Evolutionary conservation across 2,797 vertebrate species (phyloP), one percentile per base, ranked within the genome.

Genomic region (Pelochelys cantorii): DNA sequence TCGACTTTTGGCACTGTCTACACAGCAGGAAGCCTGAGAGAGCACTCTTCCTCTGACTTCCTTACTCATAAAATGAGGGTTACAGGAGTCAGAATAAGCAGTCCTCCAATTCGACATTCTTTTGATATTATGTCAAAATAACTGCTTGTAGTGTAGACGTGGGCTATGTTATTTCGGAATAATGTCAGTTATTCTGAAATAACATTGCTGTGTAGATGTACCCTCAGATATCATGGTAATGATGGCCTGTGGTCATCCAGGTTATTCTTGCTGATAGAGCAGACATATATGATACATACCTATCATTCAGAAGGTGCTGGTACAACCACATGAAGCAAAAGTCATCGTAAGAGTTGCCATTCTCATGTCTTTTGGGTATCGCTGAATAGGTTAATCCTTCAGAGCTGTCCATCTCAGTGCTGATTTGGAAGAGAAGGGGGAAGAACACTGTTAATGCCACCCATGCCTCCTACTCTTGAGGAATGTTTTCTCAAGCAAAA

Each of bases 241-340:
- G 42, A 42, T 42, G 5, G 42, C 42, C 42, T 42, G 42, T 42
- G 42, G 7, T 42, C 42, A 42, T 68, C 17, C 20, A 34, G 62
- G n/a, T 71, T 34, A 71, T 71, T 34, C n/a, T 71, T 71, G 65
- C n/a, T 22, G 65, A 11, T 22, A 22, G 20, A 71, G 17, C 18
- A 71, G 68, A 59, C 65, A 68, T 14, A 42, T 53, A 48, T 84
- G 42, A 17, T 48, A 88, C 94, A 54, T 75, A 97, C 96, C 95
- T 95, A 87, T 4, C 68, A 27, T 96, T 97, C 27, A 96, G 85
- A 92, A 97, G 95, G 78, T 79, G 96, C 84, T 92, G 91, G 90
- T 97, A 97, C 56, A 97, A 42, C 96, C 94, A 94, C 87, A 88
- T 57, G 20, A 90, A 89, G 82, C 96, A 97, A 81, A 91, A 80